A percentile compares a stretch with the other conserved stretches of the same genome.
Conservation (phyloP, 1,140 invertebrate genomes). For the Stegodyphus mimosarum region DNA sequence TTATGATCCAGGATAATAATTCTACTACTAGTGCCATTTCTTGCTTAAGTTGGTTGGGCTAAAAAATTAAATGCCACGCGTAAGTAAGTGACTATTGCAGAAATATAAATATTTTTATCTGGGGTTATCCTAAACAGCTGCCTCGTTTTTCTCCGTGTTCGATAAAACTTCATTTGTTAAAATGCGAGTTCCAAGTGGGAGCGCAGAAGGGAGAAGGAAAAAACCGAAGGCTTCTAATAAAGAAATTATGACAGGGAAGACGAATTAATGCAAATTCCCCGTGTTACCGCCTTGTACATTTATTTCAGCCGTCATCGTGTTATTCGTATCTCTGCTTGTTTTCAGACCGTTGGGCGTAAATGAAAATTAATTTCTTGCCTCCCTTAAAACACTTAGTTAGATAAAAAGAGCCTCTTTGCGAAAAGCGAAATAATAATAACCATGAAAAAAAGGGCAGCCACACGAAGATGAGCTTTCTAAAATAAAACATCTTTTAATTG, state of each 20-base stretch:
- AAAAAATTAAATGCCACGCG: background rate
- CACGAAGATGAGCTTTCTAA: conserved; percentile 12
- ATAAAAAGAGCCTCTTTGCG: background rate
- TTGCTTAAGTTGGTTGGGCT: background rate
- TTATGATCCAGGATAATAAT: too few species aligned
- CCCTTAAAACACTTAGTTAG: conserved; percentile 1
- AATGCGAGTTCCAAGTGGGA: too few species aligned
- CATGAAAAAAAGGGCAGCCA: background rate
- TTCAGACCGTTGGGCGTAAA: conserved; percentile 37
- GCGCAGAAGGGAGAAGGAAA: too few species aligned
- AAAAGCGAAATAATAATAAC: background rate
- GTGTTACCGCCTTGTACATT: conserved; percentile 11
- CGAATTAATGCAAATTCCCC: conserved; percentile 28
- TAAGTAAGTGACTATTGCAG: too few species aligned
- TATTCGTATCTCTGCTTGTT: conserved; percentile 8
- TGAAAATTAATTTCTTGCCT: conserved; percentile 51
- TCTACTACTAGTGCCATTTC: too few species aligned
- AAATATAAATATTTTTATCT: too few species aligned
- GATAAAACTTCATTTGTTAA: too few species aligned
- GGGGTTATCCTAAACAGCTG: too few species aligned
- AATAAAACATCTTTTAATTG: conserved; percentile 59
- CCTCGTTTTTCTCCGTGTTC: too few species aligned
- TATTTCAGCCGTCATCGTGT: conserved; percentile 20
- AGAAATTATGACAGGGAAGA: conserved; percentile 15
- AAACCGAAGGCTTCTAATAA: background rate